phyloP scores from a whole-genome alignment of 2,113 vertebrate species.

The Amblyornis subalaris region DNA sequence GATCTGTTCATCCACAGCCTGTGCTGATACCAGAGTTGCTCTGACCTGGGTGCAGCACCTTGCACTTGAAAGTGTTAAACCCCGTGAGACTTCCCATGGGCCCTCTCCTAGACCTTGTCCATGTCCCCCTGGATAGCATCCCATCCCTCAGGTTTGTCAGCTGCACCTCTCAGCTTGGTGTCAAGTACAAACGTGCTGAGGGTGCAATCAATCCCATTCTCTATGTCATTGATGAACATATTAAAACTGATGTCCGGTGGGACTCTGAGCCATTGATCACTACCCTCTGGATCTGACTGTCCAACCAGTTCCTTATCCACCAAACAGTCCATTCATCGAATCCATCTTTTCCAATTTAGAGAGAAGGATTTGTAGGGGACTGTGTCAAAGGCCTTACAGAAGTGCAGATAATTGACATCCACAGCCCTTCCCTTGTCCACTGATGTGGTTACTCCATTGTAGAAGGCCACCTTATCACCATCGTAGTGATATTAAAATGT shows the following conservation, averaged over 20 bases:
- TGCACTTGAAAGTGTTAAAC: accelerated
- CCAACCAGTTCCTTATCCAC: background rate
- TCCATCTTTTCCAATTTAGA: background rate
- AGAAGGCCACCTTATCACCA: background rate
- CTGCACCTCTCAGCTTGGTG: background rate
- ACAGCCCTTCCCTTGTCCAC: background rate
- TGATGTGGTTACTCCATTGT: background rate
- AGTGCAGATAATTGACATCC: background rate
- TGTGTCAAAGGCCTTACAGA: background rate
- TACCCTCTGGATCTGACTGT: accelerated
- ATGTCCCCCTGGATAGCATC: background rate
- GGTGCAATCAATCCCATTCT: accelerated
- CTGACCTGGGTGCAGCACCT: background rate
- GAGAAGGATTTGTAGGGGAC: background rate
- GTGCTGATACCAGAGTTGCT: background rate
- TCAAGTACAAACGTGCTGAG: background rate
- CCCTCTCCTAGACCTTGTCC: accelerated
- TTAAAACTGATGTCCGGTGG: background rate
- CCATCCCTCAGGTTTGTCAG: background rate
- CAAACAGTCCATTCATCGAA: background rate
- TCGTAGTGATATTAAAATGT: background rate
- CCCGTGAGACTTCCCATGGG: background rate
- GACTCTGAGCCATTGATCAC: background rate
- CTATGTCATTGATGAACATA: background rate
- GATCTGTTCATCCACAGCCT: background rate